These are phyloP conservation scores for Beaufortia kweichowensis DNA, from an alignment of 2,113 vertebrate genomes.

Conservation along the genomic window DNA sequence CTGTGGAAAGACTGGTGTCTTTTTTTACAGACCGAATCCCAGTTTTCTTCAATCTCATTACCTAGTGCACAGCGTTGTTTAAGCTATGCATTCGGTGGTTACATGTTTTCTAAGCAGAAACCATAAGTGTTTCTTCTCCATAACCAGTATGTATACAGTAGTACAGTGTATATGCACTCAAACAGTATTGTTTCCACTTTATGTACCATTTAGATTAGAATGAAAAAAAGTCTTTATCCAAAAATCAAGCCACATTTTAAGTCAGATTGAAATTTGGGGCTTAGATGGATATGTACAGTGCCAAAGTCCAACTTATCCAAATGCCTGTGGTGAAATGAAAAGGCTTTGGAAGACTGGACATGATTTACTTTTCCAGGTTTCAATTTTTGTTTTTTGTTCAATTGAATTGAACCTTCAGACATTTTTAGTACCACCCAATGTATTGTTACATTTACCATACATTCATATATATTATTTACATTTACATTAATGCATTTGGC, in stretches of 20 bases:
- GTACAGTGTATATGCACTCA: neutral
- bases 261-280: conserved; percentile 12
- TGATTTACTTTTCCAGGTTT: neutral
- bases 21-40: neutral
- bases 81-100: neutral
- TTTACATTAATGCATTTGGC: no score
- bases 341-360: neutral
- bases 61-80: conserved; percentile 3
- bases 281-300: neutral
- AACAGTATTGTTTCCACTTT: neutral
- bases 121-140: neutral
- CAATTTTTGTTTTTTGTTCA: no score
- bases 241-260: neutral
- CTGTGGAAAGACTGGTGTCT: neutral
- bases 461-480: no score
- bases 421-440: neutral
- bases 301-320: conserved; percentile 28
- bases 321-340: conserved; percentile 11
- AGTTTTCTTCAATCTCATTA: neutral
- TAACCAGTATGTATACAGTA: neutral
- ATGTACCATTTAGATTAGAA: neutral
- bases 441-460: neutral
- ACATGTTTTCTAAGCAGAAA: neutral
- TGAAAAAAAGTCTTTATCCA: neutral
- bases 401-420: neutral